Percentiles rank a stretch among this genome's conserved stretches.
These are phyloP conservation scores for Apaloderma vittatum DNA, from an alignment of 2,113 vertebrate species.

Conservation along the genomic window DNA sequence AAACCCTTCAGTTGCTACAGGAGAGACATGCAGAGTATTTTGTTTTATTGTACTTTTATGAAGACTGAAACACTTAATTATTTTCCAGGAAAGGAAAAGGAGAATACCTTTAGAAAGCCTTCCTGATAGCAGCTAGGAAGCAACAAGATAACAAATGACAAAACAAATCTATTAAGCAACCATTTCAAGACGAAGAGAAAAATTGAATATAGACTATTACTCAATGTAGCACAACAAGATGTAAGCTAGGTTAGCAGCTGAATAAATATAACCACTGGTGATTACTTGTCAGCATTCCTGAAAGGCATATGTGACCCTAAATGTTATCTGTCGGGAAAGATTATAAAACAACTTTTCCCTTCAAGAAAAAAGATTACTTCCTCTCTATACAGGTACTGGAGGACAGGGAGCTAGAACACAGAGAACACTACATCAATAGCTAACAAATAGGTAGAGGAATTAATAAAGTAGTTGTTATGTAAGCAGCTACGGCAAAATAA, in stretches of 20 bases:
- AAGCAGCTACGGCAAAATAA: slow-evolving; percentile 9
- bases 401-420: neutral
- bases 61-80: neutral
- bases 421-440: neutral
- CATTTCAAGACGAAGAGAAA: neutral
- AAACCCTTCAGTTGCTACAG: neutral
- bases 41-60: neutral
- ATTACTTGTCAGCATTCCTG: neutral
- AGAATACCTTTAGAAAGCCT: neutral
- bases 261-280: neutral
- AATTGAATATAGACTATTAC: neutral
- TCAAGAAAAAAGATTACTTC: neutral
- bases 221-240: neutral
- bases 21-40: neutral
- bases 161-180: neutral
- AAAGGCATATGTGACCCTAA: neutral
- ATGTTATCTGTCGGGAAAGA: neutral
- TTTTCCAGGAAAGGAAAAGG: neutral
- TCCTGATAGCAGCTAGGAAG: neutral
- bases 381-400: neutral
- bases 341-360: neutral
- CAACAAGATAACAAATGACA: neutral
- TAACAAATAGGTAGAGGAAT: slow-evolving; percentile 16
- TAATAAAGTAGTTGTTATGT: slow-evolving; percentile 16
- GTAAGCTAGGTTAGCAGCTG: neutral